Evolutionary conservation across 2,113 vertebrate species (phyloP).

Genomic region (Tragelaphus buxtoni): DNA sequence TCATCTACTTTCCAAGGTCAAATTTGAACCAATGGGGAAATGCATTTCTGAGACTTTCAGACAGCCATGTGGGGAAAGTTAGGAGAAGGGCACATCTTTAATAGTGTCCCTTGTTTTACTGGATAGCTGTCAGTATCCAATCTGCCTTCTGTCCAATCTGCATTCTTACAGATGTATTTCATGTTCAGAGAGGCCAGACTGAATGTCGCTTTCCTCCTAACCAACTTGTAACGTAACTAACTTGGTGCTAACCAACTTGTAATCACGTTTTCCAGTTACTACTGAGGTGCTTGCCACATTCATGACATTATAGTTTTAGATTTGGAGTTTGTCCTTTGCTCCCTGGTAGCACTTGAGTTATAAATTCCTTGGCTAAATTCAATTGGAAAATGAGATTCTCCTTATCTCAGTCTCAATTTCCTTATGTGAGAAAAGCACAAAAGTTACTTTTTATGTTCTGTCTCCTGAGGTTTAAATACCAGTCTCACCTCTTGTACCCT

Average conservation of each 20-base stretch:
- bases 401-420: conserved; percentile 52
- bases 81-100: neutral
- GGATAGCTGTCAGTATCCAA: neutral
- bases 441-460: conserved; percentile 32
- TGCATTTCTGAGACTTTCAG: neutral
- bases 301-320: neutral
- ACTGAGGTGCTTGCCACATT: neutral
- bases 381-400: conserved; percentile 44
- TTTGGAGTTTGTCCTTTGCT: neutral
- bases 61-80: neutral
- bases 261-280: neutral
- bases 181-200: neutral
- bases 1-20: neutral
- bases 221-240: neutral
- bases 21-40: neutral
- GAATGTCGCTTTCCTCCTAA: neutral
- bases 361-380: conserved; percentile 36
- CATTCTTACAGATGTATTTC: neutral
- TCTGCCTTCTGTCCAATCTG: neutral
- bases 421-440: conserved; percentile 51
- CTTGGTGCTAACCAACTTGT: neutral
- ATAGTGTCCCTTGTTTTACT: neutral
- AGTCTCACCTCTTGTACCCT: conserved; percentile 76
- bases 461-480: conserved; percentile 63
- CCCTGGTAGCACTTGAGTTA: neutral